These are phyloP conservation scores for Oryzias sinensis DNA, from an alignment of 2,797 vertebrate species.

Conservation along the genomic window DNA sequence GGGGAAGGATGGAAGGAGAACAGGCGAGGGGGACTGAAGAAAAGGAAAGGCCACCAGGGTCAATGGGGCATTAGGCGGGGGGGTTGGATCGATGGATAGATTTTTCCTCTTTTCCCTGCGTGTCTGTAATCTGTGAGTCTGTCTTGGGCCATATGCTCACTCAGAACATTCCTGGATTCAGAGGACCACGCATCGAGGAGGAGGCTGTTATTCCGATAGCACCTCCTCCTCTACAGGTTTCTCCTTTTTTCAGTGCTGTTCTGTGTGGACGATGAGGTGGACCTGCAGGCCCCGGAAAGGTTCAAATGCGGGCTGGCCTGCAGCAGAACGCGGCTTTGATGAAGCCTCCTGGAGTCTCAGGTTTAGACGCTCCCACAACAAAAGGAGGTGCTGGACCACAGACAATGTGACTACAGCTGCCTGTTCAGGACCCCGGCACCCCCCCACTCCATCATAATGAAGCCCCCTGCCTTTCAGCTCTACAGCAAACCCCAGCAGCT, in stretches of 20 bases:
- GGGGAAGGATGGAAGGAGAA: slow-evolving; percentile 60
- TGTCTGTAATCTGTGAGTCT: slow-evolving; percentile 21
- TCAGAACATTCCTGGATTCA: slow-evolving; percentile 3
- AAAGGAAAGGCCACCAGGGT: slow-evolving; percentile 67
- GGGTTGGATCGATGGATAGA: slow-evolving; percentile 68
- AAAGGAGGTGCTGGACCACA: slow-evolving; percentile 46
- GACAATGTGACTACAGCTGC: slow-evolving; percentile 73
- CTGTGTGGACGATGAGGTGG: no score
- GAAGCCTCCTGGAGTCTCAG: slow-evolving; percentile 37
- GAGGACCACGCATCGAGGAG: background rate
- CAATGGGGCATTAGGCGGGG: slow-evolving; percentile 58
- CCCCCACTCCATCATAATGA: slow-evolving; percentile 33
- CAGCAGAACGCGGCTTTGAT: no score
- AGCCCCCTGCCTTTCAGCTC: slow-evolving; percentile 46
- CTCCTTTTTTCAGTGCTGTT: no score
- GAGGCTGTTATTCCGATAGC: background rate
- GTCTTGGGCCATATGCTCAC: slow-evolving; percentile 60
- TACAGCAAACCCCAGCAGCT: slow-evolving; percentile 47
- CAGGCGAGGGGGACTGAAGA: slow-evolving; percentile 73
- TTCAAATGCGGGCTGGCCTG: no score
- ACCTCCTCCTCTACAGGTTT: no score
- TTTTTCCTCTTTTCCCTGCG: slow-evolving; percentile 39
- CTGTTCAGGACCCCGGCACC: slow-evolving; percentile 42
- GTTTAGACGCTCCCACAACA: slow-evolving; percentile 53
- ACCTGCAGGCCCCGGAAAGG: no score